Evolutionary conservation across 2,113 vertebrate species (phyloP).

Genomic region (Ondatra zibethicus): DNA sequence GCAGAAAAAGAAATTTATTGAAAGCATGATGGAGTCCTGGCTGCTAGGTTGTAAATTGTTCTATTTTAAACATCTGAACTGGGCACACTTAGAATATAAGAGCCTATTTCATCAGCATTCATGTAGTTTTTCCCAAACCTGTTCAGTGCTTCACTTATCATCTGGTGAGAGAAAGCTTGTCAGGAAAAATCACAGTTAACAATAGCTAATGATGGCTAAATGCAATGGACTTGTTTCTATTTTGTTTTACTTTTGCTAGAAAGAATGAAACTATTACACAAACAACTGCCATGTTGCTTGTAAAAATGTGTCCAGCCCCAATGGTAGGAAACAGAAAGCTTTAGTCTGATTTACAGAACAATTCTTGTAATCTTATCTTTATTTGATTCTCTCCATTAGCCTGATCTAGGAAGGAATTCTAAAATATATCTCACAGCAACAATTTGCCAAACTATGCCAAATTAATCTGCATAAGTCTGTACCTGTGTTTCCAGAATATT

Average conservation of each 20-base stretch:
- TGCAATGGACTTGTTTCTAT: conserved; percentile 81
- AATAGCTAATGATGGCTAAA: conserved; percentile 84
- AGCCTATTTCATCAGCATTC: conserved; percentile 84
- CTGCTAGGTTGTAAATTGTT: conserved; percentile 83
- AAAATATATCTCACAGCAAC: conserved; percentile 83
- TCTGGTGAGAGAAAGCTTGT: conserved; percentile 84
- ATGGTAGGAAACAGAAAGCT: conserved; percentile 83
- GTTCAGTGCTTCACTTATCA: conserved; percentile 83
- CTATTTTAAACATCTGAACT: conserved; percentile 85
- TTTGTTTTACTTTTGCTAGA: conserved; percentile 82
- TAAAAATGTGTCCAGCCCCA: conserved; percentile 81
- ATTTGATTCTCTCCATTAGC: conserved; percentile 88
- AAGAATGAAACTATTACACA: conserved; percentile 86
- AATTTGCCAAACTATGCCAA: conserved; percentile 83
- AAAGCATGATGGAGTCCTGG: conserved; percentile 83
- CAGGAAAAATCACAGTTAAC: conserved; percentile 86
- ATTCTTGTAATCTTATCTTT: conserved; percentile 88
- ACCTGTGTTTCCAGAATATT: conserved; percentile 79
- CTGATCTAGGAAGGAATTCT: conserved; percentile 85
- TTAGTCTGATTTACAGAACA: conserved; percentile 87
- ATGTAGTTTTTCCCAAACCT: conserved; percentile 83
- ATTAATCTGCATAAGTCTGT: conserved; percentile 87
- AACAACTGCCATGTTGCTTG: conserved; percentile 83
- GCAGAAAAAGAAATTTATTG: conserved; percentile 81
- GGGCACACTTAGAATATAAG: conserved; percentile 81